A percentile compares a stretch with the other conserved stretches of the same genome.
phyloP scores from a whole-genome alignment of 1,140 invertebrate species.

The Colletes latitarsis region DNA sequence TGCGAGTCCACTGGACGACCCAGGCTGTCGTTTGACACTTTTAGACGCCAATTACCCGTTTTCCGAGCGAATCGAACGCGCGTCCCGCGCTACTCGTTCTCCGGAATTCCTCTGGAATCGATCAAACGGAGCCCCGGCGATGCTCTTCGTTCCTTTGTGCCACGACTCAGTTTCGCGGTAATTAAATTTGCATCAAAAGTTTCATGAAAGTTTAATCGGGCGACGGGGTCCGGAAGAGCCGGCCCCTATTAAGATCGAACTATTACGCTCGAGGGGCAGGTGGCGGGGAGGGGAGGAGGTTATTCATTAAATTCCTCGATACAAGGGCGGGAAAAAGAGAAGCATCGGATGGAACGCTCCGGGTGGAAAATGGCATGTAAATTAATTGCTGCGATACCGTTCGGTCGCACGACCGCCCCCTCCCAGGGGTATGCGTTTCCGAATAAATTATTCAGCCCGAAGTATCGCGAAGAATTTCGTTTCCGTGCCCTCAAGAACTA shows the following conservation, averaged over 20 bases:
- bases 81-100: constrained; percentile 22
- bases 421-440: neutral
- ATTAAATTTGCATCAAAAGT: constrained; percentile 55
- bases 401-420: neutral
- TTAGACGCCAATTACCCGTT: constrained; percentile 9
- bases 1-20: neutral
- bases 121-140: constrained; percentile 5
- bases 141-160: constrained; percentile 9
- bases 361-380: constrained; percentile 29
- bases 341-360: neutral
- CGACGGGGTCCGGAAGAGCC: neutral
- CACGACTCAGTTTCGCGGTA: constrained; percentile 43
- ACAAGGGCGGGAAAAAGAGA: neutral
- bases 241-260: constrained; percentile 22
- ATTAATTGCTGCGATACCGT: constrained; percentile 35
- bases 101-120: constrained; percentile 31
- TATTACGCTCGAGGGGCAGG: neutral
- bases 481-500: neutral
- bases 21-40: neutral
- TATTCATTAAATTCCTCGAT: constrained; percentile 35
- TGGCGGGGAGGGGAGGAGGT: neutral
- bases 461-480: constrained; percentile 10
- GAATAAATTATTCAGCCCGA: constrained; percentile 27
- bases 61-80: constrained; percentile 9
- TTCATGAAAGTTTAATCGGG: constrained; percentile 56